A percentile compares a stretch with the other conserved stretches of the same genome.
These are phyloP conservation scores for Drosophila anomalata DNA, from an alignment of 2,888 invertebrate genomes.

Conservation along the genomic window DNA sequence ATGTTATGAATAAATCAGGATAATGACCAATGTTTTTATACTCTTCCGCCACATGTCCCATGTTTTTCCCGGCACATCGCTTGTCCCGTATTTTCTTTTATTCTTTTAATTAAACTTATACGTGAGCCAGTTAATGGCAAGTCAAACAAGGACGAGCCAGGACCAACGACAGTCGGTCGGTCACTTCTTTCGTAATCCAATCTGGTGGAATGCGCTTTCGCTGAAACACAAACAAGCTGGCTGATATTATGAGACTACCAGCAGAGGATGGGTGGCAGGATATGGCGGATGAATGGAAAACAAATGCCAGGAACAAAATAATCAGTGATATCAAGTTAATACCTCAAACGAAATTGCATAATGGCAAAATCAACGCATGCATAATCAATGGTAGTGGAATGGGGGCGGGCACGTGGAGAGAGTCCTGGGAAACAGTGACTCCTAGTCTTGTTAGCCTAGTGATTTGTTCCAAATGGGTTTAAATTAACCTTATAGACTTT, in stretches of 20 bases:
- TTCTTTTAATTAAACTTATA: conserved; percentile 25
- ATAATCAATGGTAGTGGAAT: conserved; percentile 51
- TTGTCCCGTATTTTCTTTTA: not conserved
- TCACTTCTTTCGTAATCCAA: conserved; percentile 25
- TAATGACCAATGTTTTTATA: not conserved
- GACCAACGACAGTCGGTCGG: conserved; percentile 6
- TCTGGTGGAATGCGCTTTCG: conserved; percentile 28
- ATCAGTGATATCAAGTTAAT: conserved; percentile 45
- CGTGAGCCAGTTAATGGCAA: conserved; percentile 36
- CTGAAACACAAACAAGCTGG: conserved; percentile 33
- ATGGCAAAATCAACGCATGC: conserved; percentile 48
- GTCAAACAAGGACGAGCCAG: conserved; percentile 11
- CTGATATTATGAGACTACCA: conserved; percentile 6
- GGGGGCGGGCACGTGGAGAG: not conserved
- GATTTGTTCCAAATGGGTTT: not conserved
- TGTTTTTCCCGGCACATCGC: not conserved
- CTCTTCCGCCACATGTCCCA: not conserved
- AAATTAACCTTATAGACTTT: conserved; percentile 11
- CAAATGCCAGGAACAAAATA: conserved; percentile 15
- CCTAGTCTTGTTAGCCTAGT: not conserved
- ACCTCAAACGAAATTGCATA: conserved; percentile 60
- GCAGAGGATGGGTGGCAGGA: not conserved
- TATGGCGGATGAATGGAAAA: conserved; percentile 9
- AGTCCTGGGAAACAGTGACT: not conserved
- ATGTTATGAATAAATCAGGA: not conserved